Evolutionary conservation across 1,140 invertebrate genomes (phyloP), one percentile per base, ranked within the genome.

Genomic region (Camponotus floridanus): DNA sequence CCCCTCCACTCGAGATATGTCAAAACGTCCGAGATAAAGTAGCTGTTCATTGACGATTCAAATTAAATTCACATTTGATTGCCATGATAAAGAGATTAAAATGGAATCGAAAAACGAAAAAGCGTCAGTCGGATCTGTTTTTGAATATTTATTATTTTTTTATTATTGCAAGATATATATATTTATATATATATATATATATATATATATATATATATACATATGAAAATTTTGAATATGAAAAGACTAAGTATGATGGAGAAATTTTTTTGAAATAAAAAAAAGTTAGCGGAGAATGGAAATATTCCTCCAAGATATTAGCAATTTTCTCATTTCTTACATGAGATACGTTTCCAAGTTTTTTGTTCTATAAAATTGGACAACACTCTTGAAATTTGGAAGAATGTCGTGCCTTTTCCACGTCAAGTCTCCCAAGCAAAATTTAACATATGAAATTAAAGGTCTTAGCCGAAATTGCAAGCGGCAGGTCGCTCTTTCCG

Each of bases 11-110:
- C 11, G 39, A 26, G 55, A 48, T 73, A 18, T 6, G 61, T 61
- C 71, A 21, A 59, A 42, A 7, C 45, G 26, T 61, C 3, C 18
- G 26, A 81, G 68, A 45, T n/a, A 18, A 39, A 21, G 18, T 74
- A 57, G n/a, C 42, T 26, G 48, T 62, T 79, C n/a, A 67, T 78
- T 48, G 61, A 36, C n/a, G 62, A 80, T 62, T 18, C 39, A 55
- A 83, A 74, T 83, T 62, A 74, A 61, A 13, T 21, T 61, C 55
- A 73, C 48, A 45, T 73, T 81, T 55, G 1, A 73, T 73, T 48
- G 48, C 26, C 26, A 26, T 13, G 13, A 45, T 8, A 70, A 15
- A 81, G 3, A 21, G 76, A 81, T 45, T 81, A 73, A n/a, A n/a
- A n/a, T n/a, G n/a, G n/a, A n/a, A 45, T 81, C 65, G 39, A 0